A percentile compares a stretch with the other conserved stretches of the same genome.
Conservation (phyloP, 2,888 invertebrate species). For the Parnassius smintheus region DNA sequence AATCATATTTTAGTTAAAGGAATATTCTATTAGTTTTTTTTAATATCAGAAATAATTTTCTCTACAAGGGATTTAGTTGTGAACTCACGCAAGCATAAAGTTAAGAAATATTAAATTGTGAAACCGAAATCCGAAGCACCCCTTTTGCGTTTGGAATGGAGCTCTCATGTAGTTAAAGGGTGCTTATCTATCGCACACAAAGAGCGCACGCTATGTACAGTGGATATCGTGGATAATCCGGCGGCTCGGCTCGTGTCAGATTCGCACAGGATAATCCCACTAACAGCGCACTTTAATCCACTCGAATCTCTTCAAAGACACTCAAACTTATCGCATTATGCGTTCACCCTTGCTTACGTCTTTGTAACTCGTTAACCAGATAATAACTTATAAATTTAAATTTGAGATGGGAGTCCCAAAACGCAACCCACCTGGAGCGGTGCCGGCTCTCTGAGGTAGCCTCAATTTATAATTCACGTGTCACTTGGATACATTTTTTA, state of each 20-base stretch:
- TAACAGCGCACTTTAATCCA: conserved; percentile 29
- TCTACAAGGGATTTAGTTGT: too few relatives aligned
- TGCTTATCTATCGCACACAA: conserved; percentile 28
- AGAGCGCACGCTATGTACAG: conserved; percentile 16
- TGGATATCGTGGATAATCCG: conserved; percentile 24
- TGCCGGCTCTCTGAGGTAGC: conserved; percentile 56
- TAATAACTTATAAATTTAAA: conserved; percentile 32
- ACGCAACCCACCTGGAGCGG: conserved; percentile 56
- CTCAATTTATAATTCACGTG: conserved; percentile 52
- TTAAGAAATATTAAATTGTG: conserved; percentile 29
- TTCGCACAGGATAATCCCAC: conserved; percentile 27
- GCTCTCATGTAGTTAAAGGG: conserved; percentile 26
- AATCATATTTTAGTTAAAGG: too few relatives aligned
- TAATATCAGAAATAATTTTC: too few relatives aligned
- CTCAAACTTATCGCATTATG: conserved; percentile 42
- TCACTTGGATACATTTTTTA: conserved; percentile 43
- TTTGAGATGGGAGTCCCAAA: conserved; percentile 19
- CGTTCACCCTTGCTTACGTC: conserved; percentile 35
- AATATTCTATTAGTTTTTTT: too few relatives aligned
- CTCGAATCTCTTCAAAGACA: conserved; percentile 24
- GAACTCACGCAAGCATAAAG: neutral
- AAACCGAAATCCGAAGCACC: conserved; percentile 29
- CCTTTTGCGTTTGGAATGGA: conserved; percentile 30
- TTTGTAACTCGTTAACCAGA: conserved; percentile 35
- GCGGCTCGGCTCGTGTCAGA: conserved; percentile 19